Conservation (phyloP, 2,888 invertebrate species). For the Lagria hirta region DNA sequence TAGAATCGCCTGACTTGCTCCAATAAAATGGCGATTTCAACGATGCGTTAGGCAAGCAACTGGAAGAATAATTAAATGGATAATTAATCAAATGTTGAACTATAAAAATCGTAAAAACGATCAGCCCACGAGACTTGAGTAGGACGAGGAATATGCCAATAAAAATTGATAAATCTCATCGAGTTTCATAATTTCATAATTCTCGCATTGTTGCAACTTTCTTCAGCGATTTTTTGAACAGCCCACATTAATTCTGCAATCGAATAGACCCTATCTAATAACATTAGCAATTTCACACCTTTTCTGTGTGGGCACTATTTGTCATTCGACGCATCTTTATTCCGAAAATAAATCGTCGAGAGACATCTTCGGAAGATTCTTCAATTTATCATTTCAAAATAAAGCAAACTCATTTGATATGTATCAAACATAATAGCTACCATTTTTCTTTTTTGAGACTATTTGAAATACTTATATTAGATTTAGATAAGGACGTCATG, state of each 20-base stretch:
- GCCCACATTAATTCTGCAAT: conserved; percentile 40
- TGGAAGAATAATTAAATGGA: not conserved
- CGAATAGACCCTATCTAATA: conserved; percentile 30
- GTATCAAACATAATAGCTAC: no score
- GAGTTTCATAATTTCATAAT: conserved; percentile 47
- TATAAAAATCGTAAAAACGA: conserved; percentile 19
- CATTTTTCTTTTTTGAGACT: no score
- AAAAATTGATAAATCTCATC: conserved; percentile 41
- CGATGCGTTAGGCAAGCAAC: conserved; percentile 16
- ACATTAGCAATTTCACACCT: conserved; percentile 40
- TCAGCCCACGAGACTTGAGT: conserved; percentile 17
- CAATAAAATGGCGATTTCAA: conserved; percentile 14
- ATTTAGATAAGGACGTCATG: no score
- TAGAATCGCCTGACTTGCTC: no score
- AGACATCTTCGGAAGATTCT: no score
- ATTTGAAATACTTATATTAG: no score
- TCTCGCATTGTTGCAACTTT: conserved; percentile 47
- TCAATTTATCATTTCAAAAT: no score
- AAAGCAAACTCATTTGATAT: no score
- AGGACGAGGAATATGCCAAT: conserved; percentile 25
- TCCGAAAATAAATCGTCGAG: no score
- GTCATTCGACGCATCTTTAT: conserved; percentile 15
- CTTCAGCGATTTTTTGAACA: conserved; percentile 40
- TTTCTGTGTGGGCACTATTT: conserved; percentile 25
- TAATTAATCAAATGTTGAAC: conserved; percentile 21